Evolutionary conservation across 2,797 vertebrate species (phyloP).

Genomic region (Myoxocephalus aenaeus): DNA sequence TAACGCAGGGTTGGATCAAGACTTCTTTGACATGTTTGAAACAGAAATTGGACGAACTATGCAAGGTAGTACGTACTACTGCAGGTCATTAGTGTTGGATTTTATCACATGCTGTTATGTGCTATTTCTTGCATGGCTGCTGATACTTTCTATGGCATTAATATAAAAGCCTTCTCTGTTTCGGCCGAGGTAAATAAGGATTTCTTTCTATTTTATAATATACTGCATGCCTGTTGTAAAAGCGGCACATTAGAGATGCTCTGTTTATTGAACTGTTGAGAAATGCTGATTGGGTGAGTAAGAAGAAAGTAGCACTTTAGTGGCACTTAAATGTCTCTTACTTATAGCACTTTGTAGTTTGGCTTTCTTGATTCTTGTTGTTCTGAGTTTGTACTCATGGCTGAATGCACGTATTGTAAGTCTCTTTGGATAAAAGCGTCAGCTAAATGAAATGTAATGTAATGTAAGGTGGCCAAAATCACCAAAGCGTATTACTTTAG

Average conservation of each 20-base stretch:
- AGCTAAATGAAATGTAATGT: too few relatives aligned
- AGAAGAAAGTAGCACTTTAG: not conserved
- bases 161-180: not conserved
- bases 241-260: not conserved
- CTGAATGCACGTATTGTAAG: too few relatives aligned
- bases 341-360: too few relatives aligned
- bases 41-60: not conserved
- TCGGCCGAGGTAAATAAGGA: not conserved
- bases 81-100: not conserved
- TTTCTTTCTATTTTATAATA: not conserved
- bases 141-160: not conserved
- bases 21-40: not conserved
- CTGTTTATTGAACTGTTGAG: not conserved
- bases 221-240: not conserved
- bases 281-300: not conserved
- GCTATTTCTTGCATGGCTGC: not conserved
- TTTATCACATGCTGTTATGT: slow-evolving; percentile 22
- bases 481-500: not conserved
- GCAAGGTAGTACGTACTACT: not conserved
- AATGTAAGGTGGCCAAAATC: not conserved
- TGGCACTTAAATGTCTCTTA: too few relatives aligned
- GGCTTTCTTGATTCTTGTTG: too few relatives aligned
- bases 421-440: too few relatives aligned
- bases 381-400: too few relatives aligned
- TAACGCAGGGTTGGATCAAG: not conserved